These are phyloP conservation scores for Aphelenchoides avenae DNA, from an alignment of 1,140 invertebrate species.

Conservation along the genomic window DNA sequence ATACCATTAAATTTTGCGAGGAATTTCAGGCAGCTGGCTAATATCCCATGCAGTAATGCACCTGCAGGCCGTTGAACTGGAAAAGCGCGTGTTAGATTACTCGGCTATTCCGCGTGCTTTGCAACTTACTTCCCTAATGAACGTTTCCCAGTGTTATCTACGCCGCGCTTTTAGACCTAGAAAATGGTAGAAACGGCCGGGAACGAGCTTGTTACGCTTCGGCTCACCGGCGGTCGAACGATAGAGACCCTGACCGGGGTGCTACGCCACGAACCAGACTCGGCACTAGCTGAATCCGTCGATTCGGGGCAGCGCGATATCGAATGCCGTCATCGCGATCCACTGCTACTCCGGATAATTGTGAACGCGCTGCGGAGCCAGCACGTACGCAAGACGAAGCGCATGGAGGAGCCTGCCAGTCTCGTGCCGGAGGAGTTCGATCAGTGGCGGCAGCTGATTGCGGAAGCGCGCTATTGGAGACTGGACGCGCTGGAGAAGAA, in stretches of 20 bases:
- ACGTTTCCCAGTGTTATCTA: no score
- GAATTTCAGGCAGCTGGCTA: no score
- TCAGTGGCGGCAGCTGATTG: constrained; percentile 41
- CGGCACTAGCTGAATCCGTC: constrained; percentile 36
- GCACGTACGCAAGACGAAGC: not conserved
- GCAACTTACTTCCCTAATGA: no score
- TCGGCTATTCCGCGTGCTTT: no score
- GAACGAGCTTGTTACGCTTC: constrained; percentile 19
- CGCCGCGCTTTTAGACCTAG: no score
- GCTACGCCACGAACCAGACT: constrained; percentile 21
- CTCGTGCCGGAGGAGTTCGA: constrained; percentile 47
- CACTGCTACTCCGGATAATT: constrained; percentile 27
- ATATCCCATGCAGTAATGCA: no score
- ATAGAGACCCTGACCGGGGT: constrained; percentile 37
- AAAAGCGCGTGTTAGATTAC: no score
- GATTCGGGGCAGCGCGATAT: constrained; percentile 20
- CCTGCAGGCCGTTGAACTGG: no score
- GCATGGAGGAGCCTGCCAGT: not conserved
- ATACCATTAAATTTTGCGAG: no score
- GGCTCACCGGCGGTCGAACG: constrained; percentile 19
- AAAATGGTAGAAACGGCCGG: not conserved
- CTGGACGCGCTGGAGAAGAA: constrained; percentile 32
- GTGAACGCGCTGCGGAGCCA: constrained; percentile 21
- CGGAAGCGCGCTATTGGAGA: constrained; percentile 43
- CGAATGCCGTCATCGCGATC: constrained; percentile 36